phyloP scores from a whole-genome alignment of 2,888 invertebrate genomes.

The Eubasilissa splendida region DNA sequence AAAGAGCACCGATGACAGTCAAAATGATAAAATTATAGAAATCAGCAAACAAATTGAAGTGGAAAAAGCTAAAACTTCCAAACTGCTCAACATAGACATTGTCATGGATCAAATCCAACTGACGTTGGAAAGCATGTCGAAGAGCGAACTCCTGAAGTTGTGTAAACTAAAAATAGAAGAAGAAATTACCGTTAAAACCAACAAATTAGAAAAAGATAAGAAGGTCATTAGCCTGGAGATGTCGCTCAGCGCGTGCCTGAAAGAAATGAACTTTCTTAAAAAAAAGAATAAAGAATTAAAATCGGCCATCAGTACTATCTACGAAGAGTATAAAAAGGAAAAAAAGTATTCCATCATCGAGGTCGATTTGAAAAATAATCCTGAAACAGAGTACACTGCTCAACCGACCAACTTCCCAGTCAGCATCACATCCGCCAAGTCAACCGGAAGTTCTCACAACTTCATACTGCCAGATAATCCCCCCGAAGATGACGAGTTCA shows the following conservation, averaged over 20 bases:
- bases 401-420: background rate
- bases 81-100: background rate
- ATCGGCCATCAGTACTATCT: background rate
- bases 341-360: background rate
- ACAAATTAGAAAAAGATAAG: background rate
- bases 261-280: background rate
- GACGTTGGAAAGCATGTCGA: slow-evolving; percentile 13
- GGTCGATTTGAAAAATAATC: background rate
- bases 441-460: background rate
- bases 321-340: slow-evolving; percentile 10
- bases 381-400: background rate
- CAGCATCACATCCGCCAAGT: background rate
- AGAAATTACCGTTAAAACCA: background rate
- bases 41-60: background rate
- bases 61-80: background rate
- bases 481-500: slow-evolving; percentile 8
- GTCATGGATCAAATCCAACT: slow-evolving; percentile 9
- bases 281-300: slow-evolving; percentile 13
- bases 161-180: slow-evolving; percentile 21
- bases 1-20: background rate
- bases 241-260: background rate
- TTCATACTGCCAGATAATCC: slow-evolving; percentile 16
- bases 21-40: background rate
- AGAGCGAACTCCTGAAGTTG: background rate
- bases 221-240: background rate